Evolutionary conservation across 2,888 invertebrate species (phyloP).

Genomic region (Apantesis nais): DNA sequence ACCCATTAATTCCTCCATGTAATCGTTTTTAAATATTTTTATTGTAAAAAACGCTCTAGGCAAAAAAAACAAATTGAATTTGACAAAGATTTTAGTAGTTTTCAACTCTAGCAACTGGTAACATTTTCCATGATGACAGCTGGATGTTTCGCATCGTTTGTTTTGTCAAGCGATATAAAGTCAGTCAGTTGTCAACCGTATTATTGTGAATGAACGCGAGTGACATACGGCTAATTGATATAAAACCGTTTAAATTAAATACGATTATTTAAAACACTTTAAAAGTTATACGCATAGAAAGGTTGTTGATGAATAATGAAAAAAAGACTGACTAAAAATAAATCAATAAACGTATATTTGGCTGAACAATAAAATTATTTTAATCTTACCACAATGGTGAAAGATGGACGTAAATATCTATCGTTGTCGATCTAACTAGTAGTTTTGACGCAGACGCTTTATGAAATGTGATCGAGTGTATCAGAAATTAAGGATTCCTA

Average conservation of each 20-base stretch:
- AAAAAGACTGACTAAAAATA: constrained; percentile 15
- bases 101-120: constrained; percentile 11
- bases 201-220: constrained; percentile 42
- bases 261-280: constrained; percentile 35
- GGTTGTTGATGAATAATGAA: constrained; percentile 32
- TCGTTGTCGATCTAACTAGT: constrained; percentile 64
- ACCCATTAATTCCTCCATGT: not conserved
- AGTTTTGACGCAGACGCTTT: constrained; percentile 59
- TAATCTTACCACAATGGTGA: constrained; percentile 60
- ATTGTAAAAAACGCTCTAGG: not conserved
- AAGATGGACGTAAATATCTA: constrained; percentile 71
- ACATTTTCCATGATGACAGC: constrained; percentile 36
- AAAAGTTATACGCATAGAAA: constrained; percentile 24
- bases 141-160: constrained; percentile 33
- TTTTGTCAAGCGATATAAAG: constrained; percentile 38
- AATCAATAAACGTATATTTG: constrained; percentile 21
- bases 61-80: not conserved
- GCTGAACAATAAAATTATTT: constrained; percentile 33
- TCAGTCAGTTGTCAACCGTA: constrained; percentile 56
- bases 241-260: constrained; percentile 38
- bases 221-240: constrained; percentile 29
- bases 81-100: not conserved
- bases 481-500: constrained; percentile 57
- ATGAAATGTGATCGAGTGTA: constrained; percentile 75
- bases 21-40: not conserved